Evolutionary conservation across 2,888 invertebrate species (phyloP).

Genomic region (Yponomeuta sedellus): DNA sequence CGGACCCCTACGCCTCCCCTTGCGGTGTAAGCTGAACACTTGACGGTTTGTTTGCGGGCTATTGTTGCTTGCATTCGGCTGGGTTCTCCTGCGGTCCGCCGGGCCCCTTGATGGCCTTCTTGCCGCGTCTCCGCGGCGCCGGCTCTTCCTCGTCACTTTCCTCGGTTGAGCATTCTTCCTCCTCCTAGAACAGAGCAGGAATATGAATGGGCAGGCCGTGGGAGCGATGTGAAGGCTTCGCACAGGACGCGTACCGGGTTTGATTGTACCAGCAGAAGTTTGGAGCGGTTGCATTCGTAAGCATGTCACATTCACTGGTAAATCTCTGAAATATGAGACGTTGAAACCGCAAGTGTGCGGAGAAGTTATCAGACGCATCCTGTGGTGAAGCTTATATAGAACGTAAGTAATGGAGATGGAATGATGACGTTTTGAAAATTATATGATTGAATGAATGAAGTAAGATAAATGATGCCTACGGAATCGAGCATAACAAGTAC

Average conservation of each 20-base stretch:
- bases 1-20: constrained; percentile 15
- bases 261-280: no score
- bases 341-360: no score
- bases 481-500: constrained; percentile 9
- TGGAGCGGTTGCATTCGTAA: no score
- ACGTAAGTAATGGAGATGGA: not conserved
- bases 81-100: constrained; percentile 49
- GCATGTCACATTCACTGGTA: no score
- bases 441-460: not conserved
- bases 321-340: no score
- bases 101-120: constrained; percentile 40
- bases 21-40: constrained; percentile 9
- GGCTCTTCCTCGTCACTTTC: constrained; percentile 78
- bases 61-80: constrained; percentile 85
- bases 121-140: constrained; percentile 58
- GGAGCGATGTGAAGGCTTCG: not conserved
- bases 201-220: not conserved
- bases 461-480: not conserved
- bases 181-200: constrained; percentile 42
- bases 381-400: not conserved
- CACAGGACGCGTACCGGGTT: not conserved
- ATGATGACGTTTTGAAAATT: not conserved
- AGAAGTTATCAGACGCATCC: no score
- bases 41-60: constrained; percentile 33
- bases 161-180: constrained; percentile 74